Evolutionary conservation across 2,113 vertebrate genomes (phyloP), one percentile per base, ranked within the genome.

Genomic region (Smithornis capensis): DNA sequence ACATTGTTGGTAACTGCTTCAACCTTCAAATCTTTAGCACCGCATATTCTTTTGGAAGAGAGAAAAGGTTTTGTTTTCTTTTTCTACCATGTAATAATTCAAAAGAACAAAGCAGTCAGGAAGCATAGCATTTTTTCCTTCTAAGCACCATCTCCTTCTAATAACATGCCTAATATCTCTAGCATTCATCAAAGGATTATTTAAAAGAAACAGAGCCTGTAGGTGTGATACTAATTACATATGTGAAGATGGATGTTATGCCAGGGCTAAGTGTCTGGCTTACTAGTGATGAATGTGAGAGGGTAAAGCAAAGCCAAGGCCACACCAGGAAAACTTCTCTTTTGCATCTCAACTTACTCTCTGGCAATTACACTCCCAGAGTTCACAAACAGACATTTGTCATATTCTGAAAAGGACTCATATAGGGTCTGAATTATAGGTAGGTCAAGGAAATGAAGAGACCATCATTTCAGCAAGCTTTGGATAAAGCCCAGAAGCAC

Each of bases 201-300:
- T 93, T 92, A 90, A 89, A 87, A 93, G 95, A 94, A 96, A 92
- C 64, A 96, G 95, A 93, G 89, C 95, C 95, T 92, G 90, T 95
- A 96, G 96, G 92, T 94, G 94, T 96, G 95, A 95, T 95, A 62
- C 85, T 96, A 96, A 97, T 96, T 97, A 96, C 56, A 35, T 56
- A n/a, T 37, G 90, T 91, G 90, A 94, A 87, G 93, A 94, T 86
- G 79, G 83, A 94, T 95, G 64, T 95, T 75, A 22, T 71, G 85
- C 79, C 92, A 86, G 60, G 47, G 79, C 90, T 88, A 35, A 95
- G 83, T 81, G 82, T 94, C 85, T 96, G 91, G 52, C 67, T 88
- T 94, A 83, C 10, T 86, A 82, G 68, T 8, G 7, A 60, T 94
- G 86, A 87, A 94, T 85, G 45, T 52, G 84, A 87, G 49, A 83